Percentiles rank a stretch among this genome's conserved stretches.
These are phyloP conservation scores for Dipus sagitta DNA, from an alignment of 2,797 vertebrate species.

Conservation along the genomic window DNA sequence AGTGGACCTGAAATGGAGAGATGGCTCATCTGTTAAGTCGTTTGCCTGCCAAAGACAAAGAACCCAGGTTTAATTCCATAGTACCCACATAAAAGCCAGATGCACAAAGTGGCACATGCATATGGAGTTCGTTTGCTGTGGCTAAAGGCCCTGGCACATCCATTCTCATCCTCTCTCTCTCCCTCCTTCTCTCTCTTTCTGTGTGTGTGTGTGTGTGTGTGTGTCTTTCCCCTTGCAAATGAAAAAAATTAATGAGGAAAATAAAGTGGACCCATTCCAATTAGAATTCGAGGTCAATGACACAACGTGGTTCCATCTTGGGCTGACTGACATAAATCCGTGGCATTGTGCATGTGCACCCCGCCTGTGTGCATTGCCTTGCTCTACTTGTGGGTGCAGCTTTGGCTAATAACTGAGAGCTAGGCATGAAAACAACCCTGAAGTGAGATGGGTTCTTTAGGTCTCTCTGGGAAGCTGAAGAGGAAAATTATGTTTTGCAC, in stretches of 20 bases:
- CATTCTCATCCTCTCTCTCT: too few relatives aligned
- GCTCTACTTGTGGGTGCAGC: background rate
- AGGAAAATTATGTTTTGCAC: slow-evolving; percentile 44
- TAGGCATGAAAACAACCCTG: slow-evolving; percentile 33
- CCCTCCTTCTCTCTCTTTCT: too few relatives aligned
- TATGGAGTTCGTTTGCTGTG: too few relatives aligned
- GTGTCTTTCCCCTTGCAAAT: too few relatives aligned
- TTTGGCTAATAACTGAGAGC: slow-evolving; percentile 14
- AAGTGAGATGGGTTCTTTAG: slow-evolving; percentile 1
- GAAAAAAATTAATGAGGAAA: background rate
- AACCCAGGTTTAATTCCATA: too few relatives aligned
- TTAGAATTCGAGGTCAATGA: background rate
- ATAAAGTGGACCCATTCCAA: background rate
- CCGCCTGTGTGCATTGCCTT: background rate
- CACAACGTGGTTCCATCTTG: background rate
- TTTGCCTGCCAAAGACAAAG: too few relatives aligned
- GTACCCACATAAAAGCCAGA: too few relatives aligned
- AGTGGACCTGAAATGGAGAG: too few relatives aligned
- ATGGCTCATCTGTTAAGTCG: too few relatives aligned
- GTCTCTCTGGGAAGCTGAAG: slow-evolving; percentile 4
- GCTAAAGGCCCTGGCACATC: too few relatives aligned
- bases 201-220: too few relatives aligned
- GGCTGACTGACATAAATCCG: background rate
- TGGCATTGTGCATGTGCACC: background rate
- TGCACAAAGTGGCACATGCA: too few relatives aligned